Conservation (phyloP, 2,888 invertebrate genomes). For the Zonitis immaculata region DNA sequence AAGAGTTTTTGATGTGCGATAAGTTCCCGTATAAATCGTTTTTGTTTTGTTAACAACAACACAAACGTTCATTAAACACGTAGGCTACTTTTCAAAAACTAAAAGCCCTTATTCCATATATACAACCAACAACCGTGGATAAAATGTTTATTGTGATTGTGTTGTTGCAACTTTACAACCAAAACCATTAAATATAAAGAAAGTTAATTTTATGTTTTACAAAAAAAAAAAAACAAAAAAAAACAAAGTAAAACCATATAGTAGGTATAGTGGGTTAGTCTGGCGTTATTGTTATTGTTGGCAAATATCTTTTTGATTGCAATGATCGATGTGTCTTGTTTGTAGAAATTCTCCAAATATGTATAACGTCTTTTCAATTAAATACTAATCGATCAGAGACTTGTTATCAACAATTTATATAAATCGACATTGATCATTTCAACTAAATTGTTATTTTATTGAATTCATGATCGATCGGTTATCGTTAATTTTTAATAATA, state of each 20-base stretch:
- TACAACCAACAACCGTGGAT: conserved; percentile 7
- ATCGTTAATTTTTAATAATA: too few species aligned
- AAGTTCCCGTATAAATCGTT: conserved; percentile 31
- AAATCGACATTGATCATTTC: neutral
- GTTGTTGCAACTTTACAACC: neutral
- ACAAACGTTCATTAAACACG: conserved; percentile 21
- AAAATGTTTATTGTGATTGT: conserved; percentile 4
- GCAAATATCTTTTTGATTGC: neutral
- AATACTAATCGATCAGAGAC: neutral
- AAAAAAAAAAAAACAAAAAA: neutral
- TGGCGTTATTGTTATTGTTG: neutral
- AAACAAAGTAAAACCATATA: neutral
- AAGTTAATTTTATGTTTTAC: neutral
- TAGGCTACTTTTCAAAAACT: conserved; percentile 12
- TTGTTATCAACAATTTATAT: neutral
- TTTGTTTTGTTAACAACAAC: conserved; percentile 24
- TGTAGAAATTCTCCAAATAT: neutral
- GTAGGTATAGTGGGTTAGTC: neutral
- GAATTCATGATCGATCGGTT: conserved; percentile 26
- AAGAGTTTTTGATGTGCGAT: conserved; percentile 37
- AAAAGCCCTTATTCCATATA: conserved; percentile 9
- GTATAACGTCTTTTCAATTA: neutral
- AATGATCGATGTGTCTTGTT: conserved; percentile 2
- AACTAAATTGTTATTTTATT: conserved; percentile 3
- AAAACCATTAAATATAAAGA: neutral